Evolutionary conservation across 2,888 invertebrate genomes (phyloP), one percentile per base, ranked within the genome.

Genomic region (Siphonodentalium dalli): DNA sequence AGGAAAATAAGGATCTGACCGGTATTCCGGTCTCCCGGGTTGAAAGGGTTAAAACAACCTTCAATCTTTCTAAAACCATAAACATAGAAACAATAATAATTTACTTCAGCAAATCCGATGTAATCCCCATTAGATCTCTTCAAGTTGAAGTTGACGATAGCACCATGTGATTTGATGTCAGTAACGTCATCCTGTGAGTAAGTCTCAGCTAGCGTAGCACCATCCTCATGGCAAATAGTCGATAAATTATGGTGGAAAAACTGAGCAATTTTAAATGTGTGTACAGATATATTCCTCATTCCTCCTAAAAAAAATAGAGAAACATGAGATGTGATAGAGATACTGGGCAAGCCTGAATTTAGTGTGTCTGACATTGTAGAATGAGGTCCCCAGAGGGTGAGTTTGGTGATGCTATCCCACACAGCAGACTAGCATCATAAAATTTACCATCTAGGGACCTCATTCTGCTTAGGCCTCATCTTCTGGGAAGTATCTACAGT

Each of bases 101-200:
- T 60, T 81, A 91, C 91, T 87, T 96, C 93, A 56, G 90, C 86
- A 84, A 89, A 98, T 44, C 97, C 97, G 68, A 96, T 87, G 79
- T 87, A 90, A 35, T 87, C 85, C 23, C 92, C 91, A 83, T 89
- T 88, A 33, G 87, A 85, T 65, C 92, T 86, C 9, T 88, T 77
- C 48, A 97, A 82, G 85, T 94, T 97, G 79, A 98, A 97, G 65
- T 91, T 89, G 5, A 98, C 87, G 56, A 92, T 88, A 33, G 89
- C 89, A 9, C 97, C 97, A 83, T 98, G 96, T 20, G 78, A 83
- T 15, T 75, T 69, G 1, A 78, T 75, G 71, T 88, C 84, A 49
- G 84, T 84, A 60, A 72, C 78, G 15, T 61, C 54, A 11, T 54
- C 58, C 28, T 58, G 59, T 74, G 87, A 86, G 77, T 96, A 95